Conservation (phyloP, 2,888 invertebrate genomes). For the Epirrhoe tristata region DNA sequence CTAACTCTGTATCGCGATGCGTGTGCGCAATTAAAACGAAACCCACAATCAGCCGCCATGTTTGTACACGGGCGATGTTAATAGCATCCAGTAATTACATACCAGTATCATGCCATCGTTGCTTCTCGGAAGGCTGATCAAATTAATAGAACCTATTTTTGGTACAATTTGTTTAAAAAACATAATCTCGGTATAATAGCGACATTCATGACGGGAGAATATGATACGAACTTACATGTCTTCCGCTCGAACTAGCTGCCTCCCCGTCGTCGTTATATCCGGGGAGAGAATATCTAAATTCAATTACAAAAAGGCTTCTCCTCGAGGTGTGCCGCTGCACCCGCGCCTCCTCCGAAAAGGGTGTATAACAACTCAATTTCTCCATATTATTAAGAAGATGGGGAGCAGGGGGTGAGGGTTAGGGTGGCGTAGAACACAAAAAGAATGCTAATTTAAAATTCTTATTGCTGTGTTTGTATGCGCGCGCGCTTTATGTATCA, state of each 20-base stretch:
- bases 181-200: slow-evolving; percentile 50
- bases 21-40: slow-evolving; percentile 85
- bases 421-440: slow-evolving; percentile 79
- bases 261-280: slow-evolving; percentile 75
- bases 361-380: slow-evolving; percentile 85
- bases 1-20: slow-evolving; percentile 78
- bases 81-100: slow-evolving; percentile 84
- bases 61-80: slow-evolving; percentile 85
- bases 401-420: slow-evolving; percentile 65
- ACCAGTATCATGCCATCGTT: slow-evolving; percentile 79
- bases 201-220: slow-evolving; percentile 66
- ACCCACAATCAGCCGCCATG: slow-evolving; percentile 85
- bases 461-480: slow-evolving; percentile 82
- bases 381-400: slow-evolving; percentile 82
- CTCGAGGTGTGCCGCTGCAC: slow-evolving; percentile 79
- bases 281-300: slow-evolving; percentile 83
- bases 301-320: slow-evolving; percentile 84
- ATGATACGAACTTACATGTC: slow-evolving; percentile 76
- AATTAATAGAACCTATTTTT: slow-evolving; percentile 82
- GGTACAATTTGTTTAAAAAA: slow-evolving; percentile 47
- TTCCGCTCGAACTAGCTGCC: slow-evolving; percentile 71
- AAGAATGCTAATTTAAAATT: slow-evolving; percentile 86
- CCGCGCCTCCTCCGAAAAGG: slow-evolving; percentile 80
- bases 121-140: slow-evolving; percentile 83
- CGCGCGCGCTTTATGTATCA: slow-evolving; percentile 83